A percentile compares a stretch with the other conserved stretches of the same genome.
phyloP scores from a whole-genome alignment of 1,140 invertebrate species.

The Eufriesea mexicana region DNA sequence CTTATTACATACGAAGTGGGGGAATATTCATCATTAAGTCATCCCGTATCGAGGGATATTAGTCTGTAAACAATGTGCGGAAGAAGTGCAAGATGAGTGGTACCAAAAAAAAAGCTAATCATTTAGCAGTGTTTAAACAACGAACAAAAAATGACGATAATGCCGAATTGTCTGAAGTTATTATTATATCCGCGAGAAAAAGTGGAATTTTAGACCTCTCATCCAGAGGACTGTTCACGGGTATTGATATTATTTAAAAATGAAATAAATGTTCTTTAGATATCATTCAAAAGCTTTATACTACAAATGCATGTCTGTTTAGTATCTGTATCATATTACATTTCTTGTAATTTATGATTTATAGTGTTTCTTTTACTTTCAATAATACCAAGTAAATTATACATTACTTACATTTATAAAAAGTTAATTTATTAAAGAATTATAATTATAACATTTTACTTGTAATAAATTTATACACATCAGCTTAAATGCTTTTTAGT shows the following conservation, averaged over 20 bases:
- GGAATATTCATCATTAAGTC: slow-evolving; percentile 31
- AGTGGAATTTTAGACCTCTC: slow-evolving; percentile 91
- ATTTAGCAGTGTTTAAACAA: slow-evolving; percentile 85
- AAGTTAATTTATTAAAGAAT: slow-evolving; percentile 8
- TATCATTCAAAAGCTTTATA: slow-evolving; percentile 24
- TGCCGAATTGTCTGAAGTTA: slow-evolving; percentile 85
- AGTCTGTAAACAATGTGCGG: slow-evolving; percentile 31
- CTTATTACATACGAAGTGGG: neutral
- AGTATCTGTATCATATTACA: slow-evolving; percentile 34
- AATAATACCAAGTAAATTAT: neutral
- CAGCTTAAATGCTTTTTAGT: slow-evolving; percentile 18
- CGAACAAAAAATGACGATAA: slow-evolving; percentile 87
- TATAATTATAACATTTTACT: neutral
- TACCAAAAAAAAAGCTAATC: slow-evolving; percentile 80
- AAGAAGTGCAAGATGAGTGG: slow-evolving; percentile 52
- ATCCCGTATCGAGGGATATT: slow-evolving; percentile 27
- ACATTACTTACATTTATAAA: neutral
- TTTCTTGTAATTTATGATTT: slow-evolving; percentile 45
- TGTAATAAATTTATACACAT: neutral
- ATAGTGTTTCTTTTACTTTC: neutral
- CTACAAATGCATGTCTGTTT: slow-evolving; percentile 25
- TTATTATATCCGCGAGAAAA: slow-evolving; percentile 90
- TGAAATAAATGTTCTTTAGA: slow-evolving; percentile 17
- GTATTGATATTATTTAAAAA: slow-evolving; percentile 81
- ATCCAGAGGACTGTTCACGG: slow-evolving; percentile 87